Conservation (phyloP, 2,797 vertebrate genomes). For the Poecilia velifera region DNA sequence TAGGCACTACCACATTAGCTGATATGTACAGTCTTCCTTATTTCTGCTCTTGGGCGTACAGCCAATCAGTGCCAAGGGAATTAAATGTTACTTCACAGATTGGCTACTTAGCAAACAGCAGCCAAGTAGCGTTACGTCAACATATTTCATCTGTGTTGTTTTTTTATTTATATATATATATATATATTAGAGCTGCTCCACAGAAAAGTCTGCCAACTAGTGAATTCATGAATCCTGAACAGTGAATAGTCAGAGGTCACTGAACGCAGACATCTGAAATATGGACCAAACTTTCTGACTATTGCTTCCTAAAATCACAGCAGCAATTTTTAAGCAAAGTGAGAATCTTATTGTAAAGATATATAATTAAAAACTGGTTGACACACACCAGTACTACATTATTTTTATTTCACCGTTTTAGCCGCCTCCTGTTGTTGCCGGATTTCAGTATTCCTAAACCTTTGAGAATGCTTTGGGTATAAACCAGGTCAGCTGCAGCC, state of each 20-base stretch:
- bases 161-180: neutral
- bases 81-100: neutral
- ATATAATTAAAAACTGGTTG: neutral
- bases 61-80: neutral
- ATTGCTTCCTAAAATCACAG: neutral
- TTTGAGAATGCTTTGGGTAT: neutral
- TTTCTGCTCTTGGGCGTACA: neutral
- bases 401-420: neutral
- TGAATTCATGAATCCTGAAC: neutral
- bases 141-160: neutral
- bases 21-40: neutral
- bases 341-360: neutral
- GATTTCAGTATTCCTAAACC: neutral
- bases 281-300: neutral
- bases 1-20: neutral
- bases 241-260: neutral
- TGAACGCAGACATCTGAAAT: neutral
- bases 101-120: neutral
- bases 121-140: neutral
- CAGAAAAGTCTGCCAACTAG: neutral
- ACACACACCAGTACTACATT: neutral
- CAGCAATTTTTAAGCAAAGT: neutral
- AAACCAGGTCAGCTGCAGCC: neutral
- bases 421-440: neutral
- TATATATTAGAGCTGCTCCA: neutral